These are phyloP conservation scores for Chlorodrepanis virens DNA, from an alignment of 2,113 vertebrate species.

Conservation along the genomic window DNA sequence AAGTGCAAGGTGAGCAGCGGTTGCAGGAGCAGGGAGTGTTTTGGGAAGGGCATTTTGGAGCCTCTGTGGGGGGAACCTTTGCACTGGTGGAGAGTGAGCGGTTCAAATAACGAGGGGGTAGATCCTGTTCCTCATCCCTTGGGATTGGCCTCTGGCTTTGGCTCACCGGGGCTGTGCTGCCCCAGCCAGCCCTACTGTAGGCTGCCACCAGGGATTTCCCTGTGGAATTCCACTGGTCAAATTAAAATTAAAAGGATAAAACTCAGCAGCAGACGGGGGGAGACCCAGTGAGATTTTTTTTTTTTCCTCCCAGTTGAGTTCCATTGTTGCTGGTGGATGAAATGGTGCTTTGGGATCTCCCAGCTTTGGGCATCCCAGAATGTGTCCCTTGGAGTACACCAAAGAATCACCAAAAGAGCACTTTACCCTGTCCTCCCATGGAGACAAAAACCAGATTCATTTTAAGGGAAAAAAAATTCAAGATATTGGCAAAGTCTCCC, in stretches of 20 bases:
- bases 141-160: not conserved
- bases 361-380: not conserved
- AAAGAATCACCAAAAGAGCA: conserved; percentile 52
- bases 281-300: not conserved
- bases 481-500: not conserved
- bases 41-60: not conserved
- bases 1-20: not conserved
- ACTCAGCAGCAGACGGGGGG: not conserved
- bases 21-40: not conserved
- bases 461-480: not conserved
- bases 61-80: not conserved
- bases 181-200: not conserved
- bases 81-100: not conserved
- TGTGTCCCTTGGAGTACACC: conserved; percentile 44
- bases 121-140: not conserved
- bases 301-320: not conserved
- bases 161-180: not conserved
- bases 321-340: not conserved
- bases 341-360: not conserved
- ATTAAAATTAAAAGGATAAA: rapidly evolving
- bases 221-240: not conserved
- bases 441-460: not conserved
- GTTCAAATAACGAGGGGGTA: not conserved
- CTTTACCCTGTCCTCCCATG: conserved; percentile 1
- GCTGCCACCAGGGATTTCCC: not conserved